These are phyloP conservation scores for Ataeniobius toweri DNA, from an alignment of 2,797 vertebrate genomes.

Conservation along the genomic window DNA sequence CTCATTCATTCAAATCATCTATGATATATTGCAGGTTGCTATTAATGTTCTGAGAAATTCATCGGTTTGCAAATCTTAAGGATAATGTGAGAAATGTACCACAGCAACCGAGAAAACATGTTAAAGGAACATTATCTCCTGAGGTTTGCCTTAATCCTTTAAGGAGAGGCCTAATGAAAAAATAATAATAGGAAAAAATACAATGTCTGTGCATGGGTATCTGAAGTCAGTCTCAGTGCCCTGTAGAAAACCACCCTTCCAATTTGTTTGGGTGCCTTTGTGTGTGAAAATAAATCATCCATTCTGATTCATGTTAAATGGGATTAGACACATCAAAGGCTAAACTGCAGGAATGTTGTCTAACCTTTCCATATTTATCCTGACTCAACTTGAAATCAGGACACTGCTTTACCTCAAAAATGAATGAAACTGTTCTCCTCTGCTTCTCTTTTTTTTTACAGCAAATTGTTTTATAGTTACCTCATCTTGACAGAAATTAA, in stretches of 20 bases:
- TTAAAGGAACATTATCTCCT: not conserved
- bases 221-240: not conserved
- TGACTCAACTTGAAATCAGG: not conserved
- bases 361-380: not conserved
- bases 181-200: not conserved
- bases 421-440: not conserved
- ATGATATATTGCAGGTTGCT: not conserved
- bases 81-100: not conserved
- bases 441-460: not conserved
- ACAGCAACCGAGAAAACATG: not conserved
- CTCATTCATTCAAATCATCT: not conserved
- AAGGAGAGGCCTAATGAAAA: not conserved
- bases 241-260: not conserved
- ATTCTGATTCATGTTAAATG: not conserved
- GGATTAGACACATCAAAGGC: conserved; percentile 3
- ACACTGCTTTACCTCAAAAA: not conserved
- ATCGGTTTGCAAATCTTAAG: not conserved
- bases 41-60: not conserved
- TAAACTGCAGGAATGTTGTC: not conserved
- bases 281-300: conserved; percentile 9
- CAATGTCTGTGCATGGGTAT: not conserved
- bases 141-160: conserved; percentile 2
- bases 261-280: not conserved
- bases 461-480: too few relatives aligned
- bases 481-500: not conserved